Percentiles rank a stretch among this genome's conserved stretches.
phyloP scores from a whole-genome alignment of 2,888 invertebrate species.

The Nymphalis c-album region DNA sequence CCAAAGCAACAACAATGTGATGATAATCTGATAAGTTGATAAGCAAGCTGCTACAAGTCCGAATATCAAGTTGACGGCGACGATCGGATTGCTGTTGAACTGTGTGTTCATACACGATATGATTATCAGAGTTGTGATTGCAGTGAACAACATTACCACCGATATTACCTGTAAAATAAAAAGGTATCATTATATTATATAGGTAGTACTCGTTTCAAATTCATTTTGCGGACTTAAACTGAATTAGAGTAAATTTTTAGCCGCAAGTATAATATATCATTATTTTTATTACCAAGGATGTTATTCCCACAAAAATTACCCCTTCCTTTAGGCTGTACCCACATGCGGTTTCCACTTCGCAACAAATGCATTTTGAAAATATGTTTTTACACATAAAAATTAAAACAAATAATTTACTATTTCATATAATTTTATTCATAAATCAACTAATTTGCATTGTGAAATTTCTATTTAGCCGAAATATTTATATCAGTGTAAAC shows the following conservation, averaged over 20 bases:
- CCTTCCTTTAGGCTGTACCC: slow-evolving; percentile 44
- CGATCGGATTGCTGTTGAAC: slow-evolving; percentile 44
- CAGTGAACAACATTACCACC: slow-evolving; percentile 37
- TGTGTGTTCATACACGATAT: slow-evolving; percentile 15
- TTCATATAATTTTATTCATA: background rate
- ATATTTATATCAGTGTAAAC: too few relatives aligned
- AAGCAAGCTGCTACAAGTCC: slow-evolving; percentile 48
- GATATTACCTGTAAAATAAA: slow-evolving; percentile 48
- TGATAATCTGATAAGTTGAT: slow-evolving; percentile 55
- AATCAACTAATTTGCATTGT: background rate
- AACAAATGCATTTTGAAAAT: slow-evolving; percentile 39
- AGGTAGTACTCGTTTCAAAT: too few relatives aligned
- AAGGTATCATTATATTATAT: background rate
- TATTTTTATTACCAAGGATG: slow-evolving; percentile 50
- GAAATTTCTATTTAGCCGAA: too few relatives aligned
- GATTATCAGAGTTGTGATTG: slow-evolving; percentile 1
- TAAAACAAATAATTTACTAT: background rate
- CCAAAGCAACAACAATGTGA: slow-evolving; percentile 53
- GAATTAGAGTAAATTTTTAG: too few relatives aligned
- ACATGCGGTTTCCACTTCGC: slow-evolving; percentile 42
- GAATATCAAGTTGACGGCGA: slow-evolving; percentile 51
- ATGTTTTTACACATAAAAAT: slow-evolving; percentile 22
- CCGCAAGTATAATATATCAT: background rate
- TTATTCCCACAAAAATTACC: slow-evolving; percentile 44
- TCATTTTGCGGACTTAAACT: too few relatives aligned